These are phyloP conservation scores for Reticulitermes lucifugus DNA, from an alignment of 2,888 invertebrate genomes.

Conservation along the genomic window DNA sequence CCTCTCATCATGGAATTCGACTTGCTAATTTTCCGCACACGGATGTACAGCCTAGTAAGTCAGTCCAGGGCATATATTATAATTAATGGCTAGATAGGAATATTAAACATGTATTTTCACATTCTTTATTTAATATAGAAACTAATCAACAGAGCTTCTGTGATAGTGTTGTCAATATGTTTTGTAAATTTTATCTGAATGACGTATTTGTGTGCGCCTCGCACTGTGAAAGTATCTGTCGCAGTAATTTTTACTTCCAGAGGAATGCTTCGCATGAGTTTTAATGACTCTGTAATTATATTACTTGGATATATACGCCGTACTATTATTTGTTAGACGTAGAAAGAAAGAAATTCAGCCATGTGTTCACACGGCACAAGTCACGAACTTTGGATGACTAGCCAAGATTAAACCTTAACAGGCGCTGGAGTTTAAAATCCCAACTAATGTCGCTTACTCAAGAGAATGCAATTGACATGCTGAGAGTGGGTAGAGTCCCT, in stretches of 20 bases:
- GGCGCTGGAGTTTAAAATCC: too few species aligned
- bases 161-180: background rate
- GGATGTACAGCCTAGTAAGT: background rate
- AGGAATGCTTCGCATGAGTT: background rate
- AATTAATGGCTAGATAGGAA: background rate
- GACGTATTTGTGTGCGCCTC: background rate
- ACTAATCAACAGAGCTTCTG: background rate
- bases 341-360: background rate
- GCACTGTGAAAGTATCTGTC: background rate
- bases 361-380: background rate
- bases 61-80: background rate
- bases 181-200: background rate
- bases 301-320: background rate
- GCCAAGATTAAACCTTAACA: too few species aligned
- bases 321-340: background rate
- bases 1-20: too few species aligned
- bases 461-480: too few species aligned
- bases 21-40: background rate
- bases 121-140: background rate
- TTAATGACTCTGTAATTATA: background rate
- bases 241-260: background rate
- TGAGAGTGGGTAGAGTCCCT: too few species aligned
- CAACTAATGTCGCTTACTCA: too few species aligned
- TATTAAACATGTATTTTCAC: background rate
- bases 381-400: too few species aligned